These are phyloP conservation scores for Campylorhamphus procurvoides DNA, from an alignment of 2,113 vertebrate species.

Conservation along the genomic window DNA sequence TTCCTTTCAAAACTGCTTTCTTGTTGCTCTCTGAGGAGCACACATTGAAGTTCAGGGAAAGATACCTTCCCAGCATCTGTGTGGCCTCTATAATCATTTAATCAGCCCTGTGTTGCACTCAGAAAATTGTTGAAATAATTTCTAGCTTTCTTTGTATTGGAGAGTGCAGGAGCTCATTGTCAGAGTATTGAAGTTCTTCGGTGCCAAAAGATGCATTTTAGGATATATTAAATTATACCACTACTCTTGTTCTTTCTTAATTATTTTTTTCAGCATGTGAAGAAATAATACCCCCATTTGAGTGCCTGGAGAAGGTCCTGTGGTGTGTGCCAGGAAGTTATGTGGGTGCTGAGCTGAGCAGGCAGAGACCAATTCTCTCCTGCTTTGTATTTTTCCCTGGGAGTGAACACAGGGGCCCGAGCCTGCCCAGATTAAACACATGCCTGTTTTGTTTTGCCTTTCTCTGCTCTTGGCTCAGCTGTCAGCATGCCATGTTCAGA, in stretches of 20 bases:
- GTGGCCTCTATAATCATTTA: background rate
- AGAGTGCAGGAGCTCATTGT: background rate
- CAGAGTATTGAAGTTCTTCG: background rate
- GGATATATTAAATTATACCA: background rate
- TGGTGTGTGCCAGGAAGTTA: background rate
- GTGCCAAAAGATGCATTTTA: background rate
- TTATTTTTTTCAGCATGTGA: background rate
- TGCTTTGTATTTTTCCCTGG: background rate
- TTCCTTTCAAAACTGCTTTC: background rate
- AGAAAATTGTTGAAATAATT: background rate
- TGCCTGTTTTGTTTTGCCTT: slow-evolving; percentile 13
- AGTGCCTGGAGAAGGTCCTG: background rate
- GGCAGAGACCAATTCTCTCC: background rate
- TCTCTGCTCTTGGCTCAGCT: background rate
- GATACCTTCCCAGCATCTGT: background rate
- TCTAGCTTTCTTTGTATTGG: background rate
- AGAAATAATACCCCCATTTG: background rate
- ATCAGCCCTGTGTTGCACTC: background rate
- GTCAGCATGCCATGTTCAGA: slow-evolving; percentile 18
- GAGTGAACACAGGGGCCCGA: background rate
- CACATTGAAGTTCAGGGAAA: background rate
- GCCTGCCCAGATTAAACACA: slow-evolving; percentile 4
- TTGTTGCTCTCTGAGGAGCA: background rate
- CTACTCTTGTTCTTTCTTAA: background rate
- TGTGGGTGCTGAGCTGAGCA: background rate